Evolutionary conservation across 2,797 vertebrate species (phyloP).

Genomic region (Poecile montanus): DNA sequence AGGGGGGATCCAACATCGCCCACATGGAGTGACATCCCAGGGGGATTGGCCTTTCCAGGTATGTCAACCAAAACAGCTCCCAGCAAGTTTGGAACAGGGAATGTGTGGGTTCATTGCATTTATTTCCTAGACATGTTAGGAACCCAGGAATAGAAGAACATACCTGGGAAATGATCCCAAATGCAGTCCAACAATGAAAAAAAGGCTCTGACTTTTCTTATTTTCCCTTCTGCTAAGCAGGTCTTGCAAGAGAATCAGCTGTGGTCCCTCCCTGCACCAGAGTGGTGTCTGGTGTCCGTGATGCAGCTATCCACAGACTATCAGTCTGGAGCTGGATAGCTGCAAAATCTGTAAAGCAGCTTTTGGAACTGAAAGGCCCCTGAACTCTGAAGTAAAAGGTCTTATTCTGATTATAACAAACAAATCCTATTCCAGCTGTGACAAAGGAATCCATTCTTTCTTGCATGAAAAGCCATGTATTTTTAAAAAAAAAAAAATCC

Average conservation of each 20-base stretch:
- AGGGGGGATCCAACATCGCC: rapidly evolving
- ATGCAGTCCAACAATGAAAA: background rate
- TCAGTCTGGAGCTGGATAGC: background rate
- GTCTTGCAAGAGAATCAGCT: background rate
- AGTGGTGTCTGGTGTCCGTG: background rate
- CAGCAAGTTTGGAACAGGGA: background rate
- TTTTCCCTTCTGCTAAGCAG: background rate
- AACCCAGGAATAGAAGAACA: background rate
- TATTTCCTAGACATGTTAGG: background rate
- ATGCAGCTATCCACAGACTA: background rate
- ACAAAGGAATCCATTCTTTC: background rate
- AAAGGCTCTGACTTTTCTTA: background rate
- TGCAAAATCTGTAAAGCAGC: background rate
- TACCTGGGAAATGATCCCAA: background rate
- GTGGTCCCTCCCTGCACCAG: background rate
- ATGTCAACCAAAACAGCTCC: background rate
- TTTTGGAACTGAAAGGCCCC: background rate
- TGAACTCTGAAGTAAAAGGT: background rate
- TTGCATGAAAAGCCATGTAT: background rate
- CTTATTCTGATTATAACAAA: background rate
- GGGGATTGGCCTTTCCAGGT: background rate
- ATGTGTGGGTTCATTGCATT: background rate
- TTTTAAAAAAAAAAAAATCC: background rate
- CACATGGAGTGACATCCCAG: background rate
- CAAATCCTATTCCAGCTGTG: background rate